phyloP scores from a whole-genome alignment of 2,113 vertebrate species.

The Rhadina sibilatrix region DNA sequence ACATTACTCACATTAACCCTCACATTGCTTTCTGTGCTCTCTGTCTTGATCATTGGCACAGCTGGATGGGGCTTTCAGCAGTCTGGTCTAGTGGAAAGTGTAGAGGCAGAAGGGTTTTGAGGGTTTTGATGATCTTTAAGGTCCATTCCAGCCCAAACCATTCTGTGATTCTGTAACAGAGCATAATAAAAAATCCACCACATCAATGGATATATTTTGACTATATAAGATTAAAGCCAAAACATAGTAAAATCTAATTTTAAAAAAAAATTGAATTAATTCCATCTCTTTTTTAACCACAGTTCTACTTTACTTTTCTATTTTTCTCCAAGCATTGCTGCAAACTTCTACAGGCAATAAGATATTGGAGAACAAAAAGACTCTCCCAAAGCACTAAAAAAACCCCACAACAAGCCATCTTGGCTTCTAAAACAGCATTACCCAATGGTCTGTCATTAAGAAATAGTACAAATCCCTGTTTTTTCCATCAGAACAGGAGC shows the following conservation, averaged over 20 bases:
- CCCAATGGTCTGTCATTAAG: neutral
- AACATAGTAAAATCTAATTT: neutral
- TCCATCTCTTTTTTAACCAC: neutral
- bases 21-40: neutral
- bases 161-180: neutral
- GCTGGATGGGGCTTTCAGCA: neutral
- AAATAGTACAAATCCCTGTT: neutral
- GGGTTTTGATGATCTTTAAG: neutral
- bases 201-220: neutral
- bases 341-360: neutral
- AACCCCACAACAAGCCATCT: neutral
- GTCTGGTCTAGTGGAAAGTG: neutral
- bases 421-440: neutral
- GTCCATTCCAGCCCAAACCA: neutral
- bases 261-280: neutral
- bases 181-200: neutral
- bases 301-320: neutral
- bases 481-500: neutral
- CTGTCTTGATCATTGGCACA: neutral
- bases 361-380: neutral
- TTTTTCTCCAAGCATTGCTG: neutral
- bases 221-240: neutral
- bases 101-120: no score
- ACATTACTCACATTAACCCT: neutral
- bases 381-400: neutral